phyloP scores from a whole-genome alignment of 2,113 vertebrate genomes.

The Syngnathus typhle region DNA sequence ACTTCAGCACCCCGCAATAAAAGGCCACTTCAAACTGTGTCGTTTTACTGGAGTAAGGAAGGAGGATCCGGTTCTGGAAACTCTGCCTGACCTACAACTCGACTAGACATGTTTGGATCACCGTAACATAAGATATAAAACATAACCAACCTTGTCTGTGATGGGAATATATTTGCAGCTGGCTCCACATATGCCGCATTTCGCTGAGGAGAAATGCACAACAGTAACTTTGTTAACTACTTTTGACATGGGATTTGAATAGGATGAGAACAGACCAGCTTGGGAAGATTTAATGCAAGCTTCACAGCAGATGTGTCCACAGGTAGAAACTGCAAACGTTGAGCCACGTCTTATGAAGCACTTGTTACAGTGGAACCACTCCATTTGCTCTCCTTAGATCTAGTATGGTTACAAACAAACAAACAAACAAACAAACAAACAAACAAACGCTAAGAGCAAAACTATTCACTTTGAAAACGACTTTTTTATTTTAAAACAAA shows the following conservation, averaged over 20 bases:
- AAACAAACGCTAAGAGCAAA: background rate
- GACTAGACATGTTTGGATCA: background rate
- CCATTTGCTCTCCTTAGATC: slow-evolving; percentile 58
- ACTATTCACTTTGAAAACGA: background rate
- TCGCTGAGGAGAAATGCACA: slow-evolving; percentile 59
- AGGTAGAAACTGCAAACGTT: slow-evolving; percentile 75
- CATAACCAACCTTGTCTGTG: slow-evolving; percentile 74
- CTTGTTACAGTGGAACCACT: slow-evolving; percentile 86
- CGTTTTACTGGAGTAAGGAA: no score
- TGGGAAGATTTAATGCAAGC: slow-evolving; percentile 74
- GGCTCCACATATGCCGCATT: slow-evolving; percentile 74
- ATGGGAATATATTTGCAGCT: slow-evolving; percentile 76
- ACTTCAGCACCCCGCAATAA: no score
- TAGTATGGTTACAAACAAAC: slow-evolving; percentile 7
- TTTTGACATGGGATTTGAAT: background rate
- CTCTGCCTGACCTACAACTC: no score
- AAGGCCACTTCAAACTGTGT: no score
- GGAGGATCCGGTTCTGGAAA: background rate
- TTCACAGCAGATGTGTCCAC: slow-evolving; percentile 81
- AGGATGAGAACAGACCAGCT: background rate
- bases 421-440: background rate
- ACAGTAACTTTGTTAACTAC: background rate
- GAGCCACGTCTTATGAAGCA: slow-evolving; percentile 71
- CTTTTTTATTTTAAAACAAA: no score
- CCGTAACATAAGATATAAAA: background rate